Conservation (phyloP, 2,797 vertebrate species). For the Cossypha heuglini region DNA sequence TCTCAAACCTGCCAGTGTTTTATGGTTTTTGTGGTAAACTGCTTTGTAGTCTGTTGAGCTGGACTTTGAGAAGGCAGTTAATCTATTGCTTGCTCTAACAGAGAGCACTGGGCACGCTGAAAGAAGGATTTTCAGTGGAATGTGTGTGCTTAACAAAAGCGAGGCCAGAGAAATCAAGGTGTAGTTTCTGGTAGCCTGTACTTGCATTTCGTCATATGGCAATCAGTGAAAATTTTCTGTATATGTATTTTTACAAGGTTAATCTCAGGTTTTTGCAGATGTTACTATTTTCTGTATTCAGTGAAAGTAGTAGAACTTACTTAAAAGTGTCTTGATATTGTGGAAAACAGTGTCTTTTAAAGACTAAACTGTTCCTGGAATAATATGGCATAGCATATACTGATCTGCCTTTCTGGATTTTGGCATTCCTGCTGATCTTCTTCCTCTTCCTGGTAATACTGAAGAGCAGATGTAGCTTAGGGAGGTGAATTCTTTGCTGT, state of each 20-base stretch:
- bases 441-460: not conserved
- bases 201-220: not conserved
- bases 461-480: not conserved
- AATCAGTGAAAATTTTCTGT: not conserved
- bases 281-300: not conserved
- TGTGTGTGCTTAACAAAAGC: not conserved
- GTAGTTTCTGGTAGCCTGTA: not conserved
- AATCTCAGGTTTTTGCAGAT: not conserved
- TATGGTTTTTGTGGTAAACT: slow-evolving; percentile 10
- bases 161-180: not conserved
- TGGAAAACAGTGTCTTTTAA: not conserved
- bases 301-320: not conserved
- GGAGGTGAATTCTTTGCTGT: slow-evolving; percentile 7
- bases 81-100: not conserved
- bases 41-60: not conserved
- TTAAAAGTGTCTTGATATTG: not conserved
- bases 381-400: not conserved
- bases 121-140: not conserved
- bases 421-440: not conserved
- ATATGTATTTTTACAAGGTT: not conserved
- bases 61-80: not conserved
- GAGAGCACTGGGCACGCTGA: not conserved
- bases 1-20: slow-evolving; percentile 26
- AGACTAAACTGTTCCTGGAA: not conserved
- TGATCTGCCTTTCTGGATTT: not conserved